Conservation (phyloP, 2,113 vertebrate genomes). For the Pollimyrus isidori region DNA sequence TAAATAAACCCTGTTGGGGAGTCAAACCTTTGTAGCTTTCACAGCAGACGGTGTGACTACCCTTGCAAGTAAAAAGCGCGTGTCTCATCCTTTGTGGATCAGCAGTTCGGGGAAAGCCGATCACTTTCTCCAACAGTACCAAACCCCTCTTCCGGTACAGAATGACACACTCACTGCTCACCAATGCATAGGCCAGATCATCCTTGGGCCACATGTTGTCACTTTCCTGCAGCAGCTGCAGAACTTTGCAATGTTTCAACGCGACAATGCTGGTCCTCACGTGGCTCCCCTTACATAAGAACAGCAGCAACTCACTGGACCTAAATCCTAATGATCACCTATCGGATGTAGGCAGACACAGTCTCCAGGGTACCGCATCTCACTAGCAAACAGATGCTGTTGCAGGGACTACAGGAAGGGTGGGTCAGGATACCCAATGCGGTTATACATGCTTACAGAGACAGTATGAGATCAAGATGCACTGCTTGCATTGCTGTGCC, state of each 20-base stretch:
- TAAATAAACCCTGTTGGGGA: too few relatives aligned
- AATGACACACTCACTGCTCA: background rate
- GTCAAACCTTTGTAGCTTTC: too few relatives aligned
- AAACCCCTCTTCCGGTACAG: too few relatives aligned
- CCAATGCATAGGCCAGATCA: background rate
- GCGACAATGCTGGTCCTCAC: background rate
- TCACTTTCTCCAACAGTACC: too few relatives aligned
- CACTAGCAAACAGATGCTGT: background rate
- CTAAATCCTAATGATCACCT: background rate
- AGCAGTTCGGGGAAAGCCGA: too few relatives aligned
- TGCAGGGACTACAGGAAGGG: background rate
- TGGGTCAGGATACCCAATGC: background rate
- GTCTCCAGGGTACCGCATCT: background rate
- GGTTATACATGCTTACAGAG: background rate
- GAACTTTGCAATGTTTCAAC: background rate
- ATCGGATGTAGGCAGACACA: background rate
- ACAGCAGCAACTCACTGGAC: background rate
- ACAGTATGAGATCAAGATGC: background rate
- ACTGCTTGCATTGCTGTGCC: background rate
- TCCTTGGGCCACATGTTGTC: background rate
- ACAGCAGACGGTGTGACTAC: too few relatives aligned
- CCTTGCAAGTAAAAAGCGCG: too few relatives aligned
- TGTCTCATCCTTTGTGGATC: too few relatives aligned
- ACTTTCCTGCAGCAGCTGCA: background rate
- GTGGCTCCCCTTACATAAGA: background rate